Evolutionary conservation across 2,888 invertebrate genomes (phyloP).

Genomic region (Amorpha juglandis): DNA sequence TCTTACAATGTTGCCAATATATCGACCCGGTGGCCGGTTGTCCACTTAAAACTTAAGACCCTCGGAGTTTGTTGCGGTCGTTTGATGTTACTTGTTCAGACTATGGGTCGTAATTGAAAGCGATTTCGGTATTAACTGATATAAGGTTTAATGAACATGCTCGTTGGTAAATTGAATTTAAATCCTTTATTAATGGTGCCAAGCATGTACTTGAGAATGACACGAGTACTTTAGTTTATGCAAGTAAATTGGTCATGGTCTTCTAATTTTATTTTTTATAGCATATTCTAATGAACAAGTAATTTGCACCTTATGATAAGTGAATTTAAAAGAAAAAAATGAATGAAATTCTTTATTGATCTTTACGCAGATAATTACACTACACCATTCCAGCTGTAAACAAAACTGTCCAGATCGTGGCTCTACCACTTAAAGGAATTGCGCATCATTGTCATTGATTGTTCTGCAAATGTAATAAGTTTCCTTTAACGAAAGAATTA

Average conservation of each 20-base stretch:
- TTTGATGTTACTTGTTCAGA: slow-evolving; percentile 9
- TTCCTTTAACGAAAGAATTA: no score
- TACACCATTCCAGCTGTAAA: no score
- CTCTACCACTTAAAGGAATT: no score
- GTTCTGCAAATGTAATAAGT: no score
- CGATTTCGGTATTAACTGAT: slow-evolving; percentile 14
- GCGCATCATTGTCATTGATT: no score
- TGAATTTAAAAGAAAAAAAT: no score
- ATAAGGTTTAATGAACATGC: neutral
- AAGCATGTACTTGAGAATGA: neutral
- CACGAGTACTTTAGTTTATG: neutral
- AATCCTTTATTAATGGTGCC: neutral
- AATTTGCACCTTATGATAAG: no score
- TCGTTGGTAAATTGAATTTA: neutral
- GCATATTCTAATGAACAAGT: no score
- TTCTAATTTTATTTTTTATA: neutral
- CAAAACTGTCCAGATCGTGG: no score
- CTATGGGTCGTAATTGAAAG: slow-evolving; percentile 10
- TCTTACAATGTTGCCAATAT: slow-evolving; percentile 5
- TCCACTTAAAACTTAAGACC: slow-evolving; percentile 20
- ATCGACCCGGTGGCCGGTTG: slow-evolving; percentile 5
- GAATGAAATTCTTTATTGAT: no score
- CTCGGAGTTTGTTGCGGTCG: slow-evolving; percentile 11
- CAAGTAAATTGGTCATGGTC: neutral
- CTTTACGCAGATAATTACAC: no score